Conservation (phyloP, 1,140 invertebrate genomes). For the Drosophila saltans region DNA sequence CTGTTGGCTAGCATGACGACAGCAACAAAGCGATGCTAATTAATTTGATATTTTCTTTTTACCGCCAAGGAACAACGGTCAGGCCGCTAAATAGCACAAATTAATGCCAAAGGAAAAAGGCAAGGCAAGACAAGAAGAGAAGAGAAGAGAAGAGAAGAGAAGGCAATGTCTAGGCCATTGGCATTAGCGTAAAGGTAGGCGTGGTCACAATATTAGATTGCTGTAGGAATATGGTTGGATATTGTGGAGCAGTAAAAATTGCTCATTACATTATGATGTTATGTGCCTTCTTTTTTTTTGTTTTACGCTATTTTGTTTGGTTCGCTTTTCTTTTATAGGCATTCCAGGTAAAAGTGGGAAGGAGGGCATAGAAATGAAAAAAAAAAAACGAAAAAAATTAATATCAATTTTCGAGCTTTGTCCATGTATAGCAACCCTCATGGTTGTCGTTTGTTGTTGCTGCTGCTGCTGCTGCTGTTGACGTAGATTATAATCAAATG, state of each 20-base stretch:
- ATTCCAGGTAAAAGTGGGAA: conserved; percentile 38
- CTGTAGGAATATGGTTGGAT: not conserved
- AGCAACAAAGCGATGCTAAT: conserved; percentile 60
- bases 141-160: conserved; percentile 18
- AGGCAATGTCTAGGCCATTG: conserved; percentile 39
- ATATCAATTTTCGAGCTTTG: conserved; percentile 80
- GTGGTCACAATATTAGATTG: conserved; percentile 6
- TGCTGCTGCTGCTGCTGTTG: conserved; percentile 49
- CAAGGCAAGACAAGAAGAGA: not conserved
- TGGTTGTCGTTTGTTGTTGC: conserved; percentile 33
- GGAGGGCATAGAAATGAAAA: conserved; percentile 14
- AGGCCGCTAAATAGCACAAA: conserved; percentile 54
- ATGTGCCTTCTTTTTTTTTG: conserved; percentile 29
- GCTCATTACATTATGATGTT: conserved; percentile 50
- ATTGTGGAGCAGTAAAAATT: conserved; percentile 37
- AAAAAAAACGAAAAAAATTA: conserved; percentile 65
- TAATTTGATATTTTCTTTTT: conserved; percentile 71
- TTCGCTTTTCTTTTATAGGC: conserved; percentile 59
- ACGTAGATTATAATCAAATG: conserved; percentile 65
- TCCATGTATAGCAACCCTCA: conserved; percentile 55
- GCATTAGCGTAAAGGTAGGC: conserved; percentile 6
- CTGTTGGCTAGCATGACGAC: conserved; percentile 19
- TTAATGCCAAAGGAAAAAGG: conserved; percentile 49
- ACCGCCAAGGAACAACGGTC: not conserved
- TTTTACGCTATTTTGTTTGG: conserved; percentile 50